Evolutionary conservation across 2,888 invertebrate species (phyloP).

Genomic region (Agrotis segetum): DNA sequence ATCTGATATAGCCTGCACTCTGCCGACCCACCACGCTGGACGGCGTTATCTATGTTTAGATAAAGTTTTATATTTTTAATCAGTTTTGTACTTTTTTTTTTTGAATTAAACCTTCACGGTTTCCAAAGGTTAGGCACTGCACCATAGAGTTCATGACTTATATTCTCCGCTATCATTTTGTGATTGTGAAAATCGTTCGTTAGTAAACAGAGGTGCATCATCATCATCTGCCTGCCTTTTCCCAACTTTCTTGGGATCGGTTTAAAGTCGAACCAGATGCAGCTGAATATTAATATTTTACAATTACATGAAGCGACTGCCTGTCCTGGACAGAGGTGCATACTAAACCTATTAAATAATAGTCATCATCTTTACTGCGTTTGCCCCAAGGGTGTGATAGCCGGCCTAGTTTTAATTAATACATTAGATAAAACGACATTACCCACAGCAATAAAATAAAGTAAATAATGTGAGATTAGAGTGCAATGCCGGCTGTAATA

Average conservation of each 20-base stretch:
- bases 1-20: slow-evolving; percentile 45
- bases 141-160: not conserved
- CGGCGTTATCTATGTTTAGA: too few relatives aligned
- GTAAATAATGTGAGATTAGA: slow-evolving; percentile 51
- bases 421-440: slow-evolving; percentile 14
- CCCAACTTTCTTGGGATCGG: too few relatives aligned
- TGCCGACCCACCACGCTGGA: slow-evolving; percentile 21
- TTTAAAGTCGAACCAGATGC: too few relatives aligned
- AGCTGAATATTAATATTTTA: too few relatives aligned
- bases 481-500: slow-evolving; percentile 44
- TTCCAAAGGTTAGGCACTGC: not conserved
- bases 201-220: too few relatives aligned
- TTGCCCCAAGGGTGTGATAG: not conserved
- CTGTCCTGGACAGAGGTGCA: not conserved
- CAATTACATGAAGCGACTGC: too few relatives aligned
- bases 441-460: slow-evolving; percentile 42
- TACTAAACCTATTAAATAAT: not conserved
- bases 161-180: too few relatives aligned
- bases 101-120: too few relatives aligned
- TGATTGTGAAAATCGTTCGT: too few relatives aligned
- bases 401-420: slow-evolving; percentile 8
- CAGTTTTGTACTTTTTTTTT: too few relatives aligned
- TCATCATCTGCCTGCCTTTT: too few relatives aligned
- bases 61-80: too few relatives aligned
- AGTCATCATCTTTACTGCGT: not conserved